Conservation (phyloP, 2,797 vertebrate species). For the Numenius phaeopus region DNA sequence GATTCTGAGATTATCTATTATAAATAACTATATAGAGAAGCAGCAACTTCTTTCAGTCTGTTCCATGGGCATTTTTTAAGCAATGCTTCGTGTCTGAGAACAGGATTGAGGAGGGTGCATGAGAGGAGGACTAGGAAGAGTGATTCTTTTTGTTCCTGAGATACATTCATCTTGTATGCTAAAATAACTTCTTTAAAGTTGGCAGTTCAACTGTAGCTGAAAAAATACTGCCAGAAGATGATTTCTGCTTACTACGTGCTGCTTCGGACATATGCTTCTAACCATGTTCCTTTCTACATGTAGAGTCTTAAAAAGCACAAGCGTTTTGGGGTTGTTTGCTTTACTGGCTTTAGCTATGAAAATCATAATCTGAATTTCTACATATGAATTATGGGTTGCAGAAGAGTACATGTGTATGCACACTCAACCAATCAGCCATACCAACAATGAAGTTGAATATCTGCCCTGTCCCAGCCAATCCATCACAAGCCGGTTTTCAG, state of each 20-base stretch:
- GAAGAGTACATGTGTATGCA: not conserved
- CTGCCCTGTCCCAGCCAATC: not conserved
- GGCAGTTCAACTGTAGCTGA: constrained; percentile 31
- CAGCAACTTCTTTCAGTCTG: constrained; percentile 12
- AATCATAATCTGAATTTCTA: not conserved
- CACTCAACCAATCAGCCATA: not conserved
- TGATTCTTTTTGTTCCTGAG: constrained; percentile 38
- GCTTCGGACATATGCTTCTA: not conserved
- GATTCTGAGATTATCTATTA: constrained; percentile 63
- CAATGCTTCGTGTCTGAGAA: constrained; percentile 33
- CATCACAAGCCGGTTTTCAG: not conserved
- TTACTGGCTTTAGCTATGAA: not conserved
- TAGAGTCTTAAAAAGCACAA: not conserved
- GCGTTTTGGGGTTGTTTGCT: not conserved
- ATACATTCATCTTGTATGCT: constrained; percentile 47
- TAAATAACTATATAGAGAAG: constrained; percentile 19
- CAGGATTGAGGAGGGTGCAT: constrained; percentile 8
- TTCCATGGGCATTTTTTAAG: constrained; percentile 30
- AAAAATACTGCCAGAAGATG: constrained; percentile 6
- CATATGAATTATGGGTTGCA: not conserved
- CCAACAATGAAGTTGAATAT: not conserved
- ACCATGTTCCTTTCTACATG: not conserved
- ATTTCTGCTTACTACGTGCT: constrained; percentile 22
- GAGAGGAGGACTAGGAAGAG: not conserved
- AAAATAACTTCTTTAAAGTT: constrained; percentile 50